Evolutionary conservation across 2,888 invertebrate genomes (phyloP).

Genomic region (Linnaemya tessellans): DNA sequence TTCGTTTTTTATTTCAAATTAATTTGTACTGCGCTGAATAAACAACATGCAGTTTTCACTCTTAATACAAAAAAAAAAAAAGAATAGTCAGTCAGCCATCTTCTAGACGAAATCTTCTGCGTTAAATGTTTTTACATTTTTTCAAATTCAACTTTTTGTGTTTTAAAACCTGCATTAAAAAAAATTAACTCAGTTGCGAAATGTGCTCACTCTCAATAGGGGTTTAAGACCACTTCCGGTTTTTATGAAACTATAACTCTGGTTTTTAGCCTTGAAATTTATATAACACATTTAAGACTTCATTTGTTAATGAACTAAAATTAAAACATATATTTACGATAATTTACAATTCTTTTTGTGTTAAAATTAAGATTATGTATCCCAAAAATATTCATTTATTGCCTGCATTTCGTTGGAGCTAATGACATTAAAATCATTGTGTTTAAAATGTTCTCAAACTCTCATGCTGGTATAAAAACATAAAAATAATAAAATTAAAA

Average conservation of each 20-base stretch:
- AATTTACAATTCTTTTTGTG: background rate
- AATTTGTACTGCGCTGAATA: background rate
- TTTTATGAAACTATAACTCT: slow-evolving; percentile 26
- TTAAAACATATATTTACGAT: background rate
- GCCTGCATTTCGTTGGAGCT: no score
- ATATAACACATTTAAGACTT: slow-evolving; percentile 16
- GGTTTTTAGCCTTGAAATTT: slow-evolving; percentile 24
- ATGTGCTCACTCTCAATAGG: background rate
- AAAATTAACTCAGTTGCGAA: background rate
- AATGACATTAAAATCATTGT: no score
- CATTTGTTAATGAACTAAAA: no score
- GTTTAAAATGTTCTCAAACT: no score
- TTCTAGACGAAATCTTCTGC: no score
- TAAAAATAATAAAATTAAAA: no score
- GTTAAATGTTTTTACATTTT: background rate
- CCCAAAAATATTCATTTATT: no score
- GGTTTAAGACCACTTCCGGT: slow-evolving; percentile 16
- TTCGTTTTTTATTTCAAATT: background rate
- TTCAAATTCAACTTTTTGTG: background rate
- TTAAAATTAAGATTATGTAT: background rate
- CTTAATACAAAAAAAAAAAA: background rate
- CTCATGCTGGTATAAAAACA: no score
- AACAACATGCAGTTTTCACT: background rate
- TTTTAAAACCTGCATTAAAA: slow-evolving; percentile 4
- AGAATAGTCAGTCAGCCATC: background rate